These are phyloP conservation scores for Caloenas nicobarica DNA, from an alignment of 2,113 vertebrate species.

Conservation along the genomic window DNA sequence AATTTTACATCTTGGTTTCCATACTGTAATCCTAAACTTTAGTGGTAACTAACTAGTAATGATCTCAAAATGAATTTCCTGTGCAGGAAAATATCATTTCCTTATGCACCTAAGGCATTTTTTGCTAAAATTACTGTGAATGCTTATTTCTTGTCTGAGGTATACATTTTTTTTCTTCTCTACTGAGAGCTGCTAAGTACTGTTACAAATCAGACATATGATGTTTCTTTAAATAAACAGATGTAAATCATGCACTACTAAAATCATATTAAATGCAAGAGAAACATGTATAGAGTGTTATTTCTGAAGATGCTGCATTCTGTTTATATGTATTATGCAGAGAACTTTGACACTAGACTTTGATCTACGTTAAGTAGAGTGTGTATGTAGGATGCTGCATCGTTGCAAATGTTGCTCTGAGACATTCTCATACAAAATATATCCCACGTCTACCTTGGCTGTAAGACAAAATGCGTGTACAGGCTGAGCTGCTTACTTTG, in stretches of 20 bases:
- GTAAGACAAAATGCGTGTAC: background rate
- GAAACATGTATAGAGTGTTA: background rate
- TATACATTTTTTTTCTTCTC: background rate
- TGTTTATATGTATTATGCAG: background rate
- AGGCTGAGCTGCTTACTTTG: background rate
- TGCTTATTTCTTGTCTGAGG: background rate
- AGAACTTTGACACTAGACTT: constrained; percentile 44
- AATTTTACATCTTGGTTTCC: background rate
- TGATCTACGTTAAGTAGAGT: background rate
- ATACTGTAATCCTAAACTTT: background rate
- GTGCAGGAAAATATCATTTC: background rate
- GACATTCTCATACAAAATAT: background rate
- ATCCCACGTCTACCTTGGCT: background rate
- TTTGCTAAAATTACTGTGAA: background rate
- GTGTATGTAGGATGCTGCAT: background rate
- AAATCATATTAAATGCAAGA: background rate
- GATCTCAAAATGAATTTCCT: background rate
- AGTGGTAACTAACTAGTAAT: background rate
- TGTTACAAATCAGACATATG: background rate
- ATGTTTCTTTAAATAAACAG: constrained; percentile 10
- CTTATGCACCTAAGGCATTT: too few relatives aligned
- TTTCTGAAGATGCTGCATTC: background rate
- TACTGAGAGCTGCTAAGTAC: background rate
- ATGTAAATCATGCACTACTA: background rate
- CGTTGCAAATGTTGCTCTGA: constrained; percentile 8